These are phyloP conservation scores for Pinna nobilis DNA, from an alignment of 1,140 invertebrate genomes.

Conservation along the genomic window DNA sequence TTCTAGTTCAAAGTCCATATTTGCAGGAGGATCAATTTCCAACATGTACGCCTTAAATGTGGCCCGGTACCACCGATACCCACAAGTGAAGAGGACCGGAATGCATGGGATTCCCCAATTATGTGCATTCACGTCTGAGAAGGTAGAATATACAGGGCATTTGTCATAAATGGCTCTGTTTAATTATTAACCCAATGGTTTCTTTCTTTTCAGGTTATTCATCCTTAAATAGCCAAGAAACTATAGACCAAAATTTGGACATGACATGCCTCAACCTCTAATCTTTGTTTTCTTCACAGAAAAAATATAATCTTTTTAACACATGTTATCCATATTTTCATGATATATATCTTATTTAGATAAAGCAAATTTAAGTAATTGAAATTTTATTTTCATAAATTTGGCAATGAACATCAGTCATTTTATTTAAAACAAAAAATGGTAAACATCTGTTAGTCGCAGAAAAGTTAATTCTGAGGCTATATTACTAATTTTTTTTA, in stretches of 20 bases:
- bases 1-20: background rate
- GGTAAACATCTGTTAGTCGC: background rate
- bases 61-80: slow-evolving; percentile 96
- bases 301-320: no score
- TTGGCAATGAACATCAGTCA: background rate
- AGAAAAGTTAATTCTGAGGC: background rate
- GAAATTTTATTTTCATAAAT: no score
- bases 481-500: no score
- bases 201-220: no score
- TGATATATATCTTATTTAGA: no score
- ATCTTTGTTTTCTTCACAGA: no score
- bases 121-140: slow-evolving; percentile 97
- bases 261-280: no score
- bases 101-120: slow-evolving; percentile 87
- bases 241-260: no score
- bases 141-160: slow-evolving; percentile 82
- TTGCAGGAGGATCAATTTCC: slow-evolving; percentile 93
- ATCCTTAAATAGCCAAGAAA: no score
- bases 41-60: slow-evolving; percentile 96
- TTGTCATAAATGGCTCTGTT: background rate
- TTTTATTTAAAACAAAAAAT: background rate
- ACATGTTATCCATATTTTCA: no score
- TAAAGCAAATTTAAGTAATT: no score
- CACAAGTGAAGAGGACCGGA: slow-evolving; percentile 94
- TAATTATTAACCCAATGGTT: no score